phyloP scores from a whole-genome alignment of 2,113 vertebrate species.

The Protobothrops flavoviridis region DNA sequence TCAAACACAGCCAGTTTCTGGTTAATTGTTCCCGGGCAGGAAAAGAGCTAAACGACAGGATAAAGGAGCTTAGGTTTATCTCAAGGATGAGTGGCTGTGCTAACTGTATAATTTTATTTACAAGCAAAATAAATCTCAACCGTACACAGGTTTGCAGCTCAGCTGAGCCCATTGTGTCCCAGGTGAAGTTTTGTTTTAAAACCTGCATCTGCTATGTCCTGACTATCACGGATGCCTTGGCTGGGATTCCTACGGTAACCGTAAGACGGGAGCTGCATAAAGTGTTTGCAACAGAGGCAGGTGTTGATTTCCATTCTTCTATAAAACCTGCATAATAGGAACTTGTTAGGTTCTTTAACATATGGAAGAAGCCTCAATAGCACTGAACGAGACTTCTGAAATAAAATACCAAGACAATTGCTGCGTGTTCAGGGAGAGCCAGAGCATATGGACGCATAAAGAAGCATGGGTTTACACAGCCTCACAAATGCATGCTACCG shows the following conservation, averaged over 20 bases:
- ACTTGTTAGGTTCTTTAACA: slow-evolving; percentile 44
- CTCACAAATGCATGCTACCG: slow-evolving; percentile 58
- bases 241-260: too few relatives aligned
- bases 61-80: not conserved
- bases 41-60: not conserved
- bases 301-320: not conserved
- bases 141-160: not conserved
- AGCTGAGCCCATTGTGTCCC: not conserved
- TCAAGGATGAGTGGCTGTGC: slow-evolving; percentile 26
- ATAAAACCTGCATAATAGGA: slow-evolving; percentile 38
- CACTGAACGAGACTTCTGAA: slow-evolving; percentile 22
- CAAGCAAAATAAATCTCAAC: not conserved
- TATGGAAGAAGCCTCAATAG: slow-evolving; percentile 17
- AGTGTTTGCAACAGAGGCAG: not conserved
- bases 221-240: not conserved
- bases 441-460: slow-evolving; percentile 60
- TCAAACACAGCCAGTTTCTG: slow-evolving; percentile 35
- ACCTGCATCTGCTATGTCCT: too few relatives aligned
- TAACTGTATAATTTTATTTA: not conserved
- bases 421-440: slow-evolving; percentile 36
- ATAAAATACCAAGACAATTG: slow-evolving; percentile 18
- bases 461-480: slow-evolving; percentile 66
- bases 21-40: not conserved
- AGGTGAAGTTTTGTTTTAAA: not conserved
- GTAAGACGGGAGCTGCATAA: too few relatives aligned